Evolutionary conservation across 2,113 vertebrate genomes (phyloP).

Genomic region (Polypterus senegalus): DNA sequence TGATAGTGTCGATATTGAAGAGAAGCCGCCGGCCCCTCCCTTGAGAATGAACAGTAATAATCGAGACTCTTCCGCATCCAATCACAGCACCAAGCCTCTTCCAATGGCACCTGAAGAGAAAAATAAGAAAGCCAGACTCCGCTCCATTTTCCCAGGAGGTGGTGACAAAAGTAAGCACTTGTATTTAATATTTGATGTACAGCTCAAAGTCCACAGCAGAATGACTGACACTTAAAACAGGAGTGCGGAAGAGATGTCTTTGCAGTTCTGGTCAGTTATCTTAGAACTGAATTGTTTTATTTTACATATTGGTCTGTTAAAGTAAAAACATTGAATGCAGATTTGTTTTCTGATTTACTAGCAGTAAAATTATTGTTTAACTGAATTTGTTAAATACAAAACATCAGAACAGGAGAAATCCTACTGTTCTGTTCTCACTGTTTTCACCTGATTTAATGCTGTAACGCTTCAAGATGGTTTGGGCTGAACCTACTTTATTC

Average conservation of each 20-base stretch:
- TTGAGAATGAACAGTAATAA: slow-evolving; percentile 98
- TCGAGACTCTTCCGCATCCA: slow-evolving; percentile 80
- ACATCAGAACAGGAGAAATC: no score
- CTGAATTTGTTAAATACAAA: no score
- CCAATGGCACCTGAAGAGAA: slow-evolving; percentile 98
- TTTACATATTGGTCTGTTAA: no score
- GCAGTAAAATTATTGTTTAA: no score
- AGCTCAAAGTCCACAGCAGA: neutral
- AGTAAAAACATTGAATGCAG: no score
- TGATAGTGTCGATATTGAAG: slow-evolving; percentile 90
- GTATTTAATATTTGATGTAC: slow-evolving; percentile 33
- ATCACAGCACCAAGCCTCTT: slow-evolving; percentile 90
- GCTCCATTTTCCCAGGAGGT: slow-evolving; percentile 96
- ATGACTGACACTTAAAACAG: neutral
- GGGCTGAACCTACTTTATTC: no score
- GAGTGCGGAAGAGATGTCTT: neutral
- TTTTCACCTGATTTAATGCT: no score
- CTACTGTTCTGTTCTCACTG: no score
- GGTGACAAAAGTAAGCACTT: slow-evolving; percentile 83
- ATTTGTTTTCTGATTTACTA: no score
- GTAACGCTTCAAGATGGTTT: no score
- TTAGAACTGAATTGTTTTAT: neutral
- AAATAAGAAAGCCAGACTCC: slow-evolving; percentile 95
- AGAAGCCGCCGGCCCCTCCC: slow-evolving; percentile 94
- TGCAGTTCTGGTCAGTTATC: neutral